Evolutionary conservation across 2,797 vertebrate genomes (phyloP).

Genomic region (Kryptopterus vitreolus): DNA sequence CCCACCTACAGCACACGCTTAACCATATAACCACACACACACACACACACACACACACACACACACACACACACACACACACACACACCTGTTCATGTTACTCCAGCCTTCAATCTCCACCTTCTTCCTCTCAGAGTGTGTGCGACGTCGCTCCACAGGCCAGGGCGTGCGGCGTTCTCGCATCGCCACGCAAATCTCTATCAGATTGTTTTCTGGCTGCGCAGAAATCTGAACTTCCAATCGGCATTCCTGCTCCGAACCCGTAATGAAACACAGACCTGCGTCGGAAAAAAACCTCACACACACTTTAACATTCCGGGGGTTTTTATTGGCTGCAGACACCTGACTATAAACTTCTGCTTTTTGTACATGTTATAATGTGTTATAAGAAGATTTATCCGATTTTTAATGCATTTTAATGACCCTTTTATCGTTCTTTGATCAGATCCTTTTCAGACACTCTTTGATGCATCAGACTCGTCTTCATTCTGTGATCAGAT

Average conservation of each 20-base stretch:
- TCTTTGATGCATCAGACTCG: too few species aligned
- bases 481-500: too few species aligned
- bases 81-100: slow-evolving; percentile 27
- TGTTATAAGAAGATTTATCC: too few species aligned
- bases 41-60: slow-evolving; percentile 23
- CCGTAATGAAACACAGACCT: slow-evolving; percentile 25
- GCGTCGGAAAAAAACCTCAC: neutral
- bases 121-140: slow-evolving; percentile 25
- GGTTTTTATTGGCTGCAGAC: neutral
- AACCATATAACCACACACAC: neutral
- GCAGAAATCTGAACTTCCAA: slow-evolving; percentile 19
- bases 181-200: neutral
- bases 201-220: slow-evolving; percentile 24
- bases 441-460: too few species aligned
- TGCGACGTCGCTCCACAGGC: slow-evolving; percentile 7
- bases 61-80: slow-evolving; percentile 15
- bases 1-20: neutral
- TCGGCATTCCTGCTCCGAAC: slow-evolving; percentile 14
- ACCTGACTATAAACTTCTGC: too few species aligned
- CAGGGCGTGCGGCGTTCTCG: neutral
- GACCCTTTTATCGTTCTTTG: too few species aligned
- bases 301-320: neutral
- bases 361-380: too few species aligned
- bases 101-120: slow-evolving; percentile 28
- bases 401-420: too few species aligned